Evolutionary conservation across 1,140 invertebrate species (phyloP).

Genomic region (Diorhabda sublineata): DNA sequence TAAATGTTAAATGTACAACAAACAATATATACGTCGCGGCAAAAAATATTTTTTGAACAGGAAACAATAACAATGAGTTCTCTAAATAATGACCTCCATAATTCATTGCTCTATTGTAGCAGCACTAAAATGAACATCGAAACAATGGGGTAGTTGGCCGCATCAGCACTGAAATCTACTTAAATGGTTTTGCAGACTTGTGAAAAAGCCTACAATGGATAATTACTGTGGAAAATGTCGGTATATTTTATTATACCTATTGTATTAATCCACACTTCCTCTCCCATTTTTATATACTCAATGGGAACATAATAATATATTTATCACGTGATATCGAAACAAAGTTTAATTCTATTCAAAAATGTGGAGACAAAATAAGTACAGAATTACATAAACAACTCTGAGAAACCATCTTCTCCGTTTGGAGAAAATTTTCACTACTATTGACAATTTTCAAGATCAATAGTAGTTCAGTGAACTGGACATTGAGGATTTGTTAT

Average conservation of each 20-base stretch:
- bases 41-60: conserved; percentile 1
- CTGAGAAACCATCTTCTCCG: no score
- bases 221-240: neutral
- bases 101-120: neutral
- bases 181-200: neutral
- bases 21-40: neutral
- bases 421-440: no score
- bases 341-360: no score
- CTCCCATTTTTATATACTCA: no score
- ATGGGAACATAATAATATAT: no score
- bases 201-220: conserved; percentile 1
- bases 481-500: no score
- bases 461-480: no score
- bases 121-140: neutral
- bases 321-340: no score
- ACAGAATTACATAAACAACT: no score
- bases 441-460: no score
- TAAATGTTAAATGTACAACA: neutral
- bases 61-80: conserved; percentile 2
- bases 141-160: conserved; percentile 1
- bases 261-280: no score
- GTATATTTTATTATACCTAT: neutral
- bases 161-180: neutral
- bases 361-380: no score
- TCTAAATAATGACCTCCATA: conserved; percentile 2